These are phyloP conservation scores for Zosterops borbonicus DNA, from an alignment of 2,113 vertebrate species.

Conservation along the genomic window DNA sequence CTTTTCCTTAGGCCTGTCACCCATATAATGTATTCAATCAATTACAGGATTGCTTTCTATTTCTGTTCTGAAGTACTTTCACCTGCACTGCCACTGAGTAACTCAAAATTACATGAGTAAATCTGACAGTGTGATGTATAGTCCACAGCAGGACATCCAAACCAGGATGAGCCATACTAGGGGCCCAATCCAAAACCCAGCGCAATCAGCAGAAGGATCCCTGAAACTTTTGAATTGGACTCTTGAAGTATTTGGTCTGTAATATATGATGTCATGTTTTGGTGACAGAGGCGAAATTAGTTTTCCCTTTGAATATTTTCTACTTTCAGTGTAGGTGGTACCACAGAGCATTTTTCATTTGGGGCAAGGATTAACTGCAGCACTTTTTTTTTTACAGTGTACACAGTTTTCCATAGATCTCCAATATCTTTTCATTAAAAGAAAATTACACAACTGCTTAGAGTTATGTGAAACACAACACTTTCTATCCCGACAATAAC, in stretches of 20 bases:
- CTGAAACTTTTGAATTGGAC: background rate
- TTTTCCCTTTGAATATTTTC: background rate
- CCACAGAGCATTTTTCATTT: conserved; percentile 27
- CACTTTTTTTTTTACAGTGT: background rate
- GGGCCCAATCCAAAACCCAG: background rate
- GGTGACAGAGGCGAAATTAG: background rate
- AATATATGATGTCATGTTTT: background rate
- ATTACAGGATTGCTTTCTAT: conserved; percentile 44
- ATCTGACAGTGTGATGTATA: conserved; percentile 43
- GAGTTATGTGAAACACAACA: background rate
- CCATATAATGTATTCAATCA: conserved; percentile 34
- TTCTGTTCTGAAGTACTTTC: conserved; percentile 51
- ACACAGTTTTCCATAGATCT: background rate
- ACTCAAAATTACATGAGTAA: conserved; percentile 21
- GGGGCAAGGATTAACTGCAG: background rate
- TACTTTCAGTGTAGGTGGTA: conserved; percentile 37
- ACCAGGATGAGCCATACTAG: background rate
- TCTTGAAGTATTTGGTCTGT: background rate
- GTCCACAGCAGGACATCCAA: background rate
- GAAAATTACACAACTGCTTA: background rate
- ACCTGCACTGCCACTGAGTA: conserved; percentile 21
- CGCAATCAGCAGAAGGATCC: background rate
- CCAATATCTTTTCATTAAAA: background rate
- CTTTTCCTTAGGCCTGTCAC: conserved; percentile 9
- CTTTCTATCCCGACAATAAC: background rate